Evolutionary conservation across 1,140 invertebrate species (phyloP).

Genomic region (Micrasema minimum): DNA sequence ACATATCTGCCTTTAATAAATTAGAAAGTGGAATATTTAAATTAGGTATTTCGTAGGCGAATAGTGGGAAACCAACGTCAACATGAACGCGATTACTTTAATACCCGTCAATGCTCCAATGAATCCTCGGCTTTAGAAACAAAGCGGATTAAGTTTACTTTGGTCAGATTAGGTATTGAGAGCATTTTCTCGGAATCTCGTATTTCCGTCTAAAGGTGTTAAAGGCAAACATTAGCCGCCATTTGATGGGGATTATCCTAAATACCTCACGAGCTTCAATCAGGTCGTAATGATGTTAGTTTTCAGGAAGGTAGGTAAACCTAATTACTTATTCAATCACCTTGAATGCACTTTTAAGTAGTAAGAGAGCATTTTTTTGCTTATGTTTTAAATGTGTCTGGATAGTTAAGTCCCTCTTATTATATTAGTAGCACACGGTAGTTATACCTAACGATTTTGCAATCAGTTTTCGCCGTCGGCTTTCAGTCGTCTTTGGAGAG

Average conservation of each 20-base stretch:
- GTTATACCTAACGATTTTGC: conserved; percentile 8
- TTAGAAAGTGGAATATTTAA: too few relatives aligned
- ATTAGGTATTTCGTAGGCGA: too few relatives aligned
- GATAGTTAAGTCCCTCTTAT: too few relatives aligned
- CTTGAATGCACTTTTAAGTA: background rate
- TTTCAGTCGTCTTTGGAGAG: conserved; percentile 31
- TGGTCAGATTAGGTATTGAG: conserved; percentile 1
- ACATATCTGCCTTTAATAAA: too few relatives aligned
- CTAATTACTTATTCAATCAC: background rate
- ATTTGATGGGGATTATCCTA: conserved; percentile 15
- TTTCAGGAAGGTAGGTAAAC: too few relatives aligned
- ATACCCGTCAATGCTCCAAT: conserved; percentile 2
- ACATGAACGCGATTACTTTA: background rate
- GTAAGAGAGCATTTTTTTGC: too few relatives aligned
- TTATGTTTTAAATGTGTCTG: too few relatives aligned
- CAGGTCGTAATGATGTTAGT: too few relatives aligned
- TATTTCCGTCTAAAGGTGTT: conserved; percentile 9
- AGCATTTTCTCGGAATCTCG: conserved; percentile 5
- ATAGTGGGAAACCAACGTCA: too few relatives aligned
- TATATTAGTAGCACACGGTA: too few relatives aligned
- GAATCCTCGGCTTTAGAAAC: background rate
- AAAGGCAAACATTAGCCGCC: conserved; percentile 15
- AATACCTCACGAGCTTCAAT: background rate
- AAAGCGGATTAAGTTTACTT: conserved; percentile 13
- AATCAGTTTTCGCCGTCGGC: conserved; percentile 23